phyloP scores from a whole-genome alignment of 2,113 vertebrate genomes.

The Donacobius atricapilla region DNA sequence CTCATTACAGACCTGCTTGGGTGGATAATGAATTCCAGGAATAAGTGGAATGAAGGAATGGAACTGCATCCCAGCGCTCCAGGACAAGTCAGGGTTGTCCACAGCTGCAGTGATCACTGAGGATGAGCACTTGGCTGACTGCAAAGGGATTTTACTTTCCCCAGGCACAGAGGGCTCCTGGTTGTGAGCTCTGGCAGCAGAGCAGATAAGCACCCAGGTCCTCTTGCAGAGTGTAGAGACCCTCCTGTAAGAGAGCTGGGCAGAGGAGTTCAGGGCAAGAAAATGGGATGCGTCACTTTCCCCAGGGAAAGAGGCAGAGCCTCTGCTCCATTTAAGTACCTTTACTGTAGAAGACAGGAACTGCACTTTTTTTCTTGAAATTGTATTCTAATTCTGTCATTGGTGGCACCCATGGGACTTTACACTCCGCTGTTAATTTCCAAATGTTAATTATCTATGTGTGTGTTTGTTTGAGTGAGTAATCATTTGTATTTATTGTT shows the following conservation, averaged over 20 bases:
- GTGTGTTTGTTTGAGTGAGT: background rate
- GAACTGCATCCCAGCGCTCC: background rate
- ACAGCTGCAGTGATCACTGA: background rate
- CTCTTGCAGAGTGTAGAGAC: background rate
- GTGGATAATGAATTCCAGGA: background rate
- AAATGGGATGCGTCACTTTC: background rate
- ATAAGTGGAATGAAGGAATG: background rate
- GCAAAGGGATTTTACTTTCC: background rate
- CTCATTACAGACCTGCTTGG: background rate
- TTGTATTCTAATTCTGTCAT: background rate
- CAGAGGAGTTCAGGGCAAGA: background rate
- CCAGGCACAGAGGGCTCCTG: background rate
- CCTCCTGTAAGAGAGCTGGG: background rate
- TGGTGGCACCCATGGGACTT: background rate
- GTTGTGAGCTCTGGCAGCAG: background rate
- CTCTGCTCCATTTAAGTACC: background rate
- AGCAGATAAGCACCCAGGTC: rapidly evolving
- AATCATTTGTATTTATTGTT: background rate
- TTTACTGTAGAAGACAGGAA: background rate
- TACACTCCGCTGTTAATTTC: background rate
- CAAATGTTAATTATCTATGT: background rate
- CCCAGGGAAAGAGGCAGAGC: background rate
- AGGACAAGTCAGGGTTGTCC: background rate
- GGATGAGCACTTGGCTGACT: background rate
- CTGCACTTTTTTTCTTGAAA: background rate